Evolutionary conservation across 2,797 vertebrate genomes (phyloP).

Genomic region (Epinephelus awoara): DNA sequence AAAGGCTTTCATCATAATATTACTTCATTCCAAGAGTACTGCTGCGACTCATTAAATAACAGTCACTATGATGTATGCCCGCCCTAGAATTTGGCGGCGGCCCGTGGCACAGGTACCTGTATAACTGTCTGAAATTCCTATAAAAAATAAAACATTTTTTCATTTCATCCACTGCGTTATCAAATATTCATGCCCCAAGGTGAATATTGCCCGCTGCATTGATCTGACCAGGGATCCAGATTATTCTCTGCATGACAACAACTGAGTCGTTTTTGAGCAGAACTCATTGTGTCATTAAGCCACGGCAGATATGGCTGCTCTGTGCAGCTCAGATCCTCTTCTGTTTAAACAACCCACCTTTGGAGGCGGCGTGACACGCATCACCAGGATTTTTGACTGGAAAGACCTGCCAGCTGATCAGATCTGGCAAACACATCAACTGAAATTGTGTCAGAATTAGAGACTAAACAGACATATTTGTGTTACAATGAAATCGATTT

Average conservation of each 20-base stretch:
- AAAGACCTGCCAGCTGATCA: constrained; percentile 8
- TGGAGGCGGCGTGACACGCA: neutral
- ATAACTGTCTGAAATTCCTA: neutral
- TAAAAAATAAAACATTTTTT: constrained; percentile 1
- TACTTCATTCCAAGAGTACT: neutral
- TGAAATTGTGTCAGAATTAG: constrained; percentile 1
- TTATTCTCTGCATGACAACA: neutral
- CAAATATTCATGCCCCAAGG: neutral
- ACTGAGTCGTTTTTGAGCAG: neutral
- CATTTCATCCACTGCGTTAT: neutral
- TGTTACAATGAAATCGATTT: neutral
- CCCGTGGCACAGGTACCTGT: neutral
- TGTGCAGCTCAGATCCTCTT: constrained; percentile 3
- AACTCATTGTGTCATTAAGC: constrained; percentile 3
- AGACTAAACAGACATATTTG: neutral
- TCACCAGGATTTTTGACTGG: neutral
- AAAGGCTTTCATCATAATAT: too few relatives aligned
- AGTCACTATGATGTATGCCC: neutral
- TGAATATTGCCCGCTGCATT: neutral
- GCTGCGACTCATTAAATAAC: neutral
- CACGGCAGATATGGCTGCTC: neutral
- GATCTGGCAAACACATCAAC: neutral
- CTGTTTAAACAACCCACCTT: constrained; percentile 14
- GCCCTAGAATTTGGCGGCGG: neutral
- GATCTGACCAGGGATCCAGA: neutral